A percentile compares a stretch with the other conserved stretches of the same genome.
These are phyloP conservation scores for Gymnocephalus cernua DNA, from an alignment of 2,113 vertebrate genomes.

Conservation along the genomic window DNA sequence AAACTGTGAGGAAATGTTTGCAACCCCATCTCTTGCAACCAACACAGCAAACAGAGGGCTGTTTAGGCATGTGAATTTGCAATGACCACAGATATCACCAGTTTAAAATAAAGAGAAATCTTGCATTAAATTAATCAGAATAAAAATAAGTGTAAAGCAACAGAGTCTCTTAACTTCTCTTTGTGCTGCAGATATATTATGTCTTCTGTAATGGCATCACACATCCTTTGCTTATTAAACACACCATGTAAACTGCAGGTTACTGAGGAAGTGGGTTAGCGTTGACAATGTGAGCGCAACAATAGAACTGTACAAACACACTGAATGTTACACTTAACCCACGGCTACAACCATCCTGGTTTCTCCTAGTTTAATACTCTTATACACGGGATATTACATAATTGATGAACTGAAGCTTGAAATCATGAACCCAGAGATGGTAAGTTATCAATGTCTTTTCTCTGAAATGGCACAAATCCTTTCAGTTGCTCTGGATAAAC, in stretches of 20 bases:
- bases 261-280: neutral
- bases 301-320: neutral
- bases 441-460: neutral
- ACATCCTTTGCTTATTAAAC: neutral
- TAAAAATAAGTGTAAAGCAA: neutral
- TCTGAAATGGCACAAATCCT: neutral
- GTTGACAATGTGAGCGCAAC: neutral
- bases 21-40: constrained; percentile 17
- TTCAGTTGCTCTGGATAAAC: constrained; percentile 8
- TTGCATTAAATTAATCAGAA: neutral
- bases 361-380: neutral
- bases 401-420: constrained; percentile 16
- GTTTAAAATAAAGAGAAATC: neutral
- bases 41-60: neutral
- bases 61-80: neutral
- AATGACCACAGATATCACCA: neutral
- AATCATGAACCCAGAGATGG: constrained; percentile 10
- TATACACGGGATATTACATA: neutral
- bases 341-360: neutral
- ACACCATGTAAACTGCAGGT: neutral
- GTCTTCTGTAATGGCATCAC: neutral
- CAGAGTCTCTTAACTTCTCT: neutral
- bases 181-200: neutral
- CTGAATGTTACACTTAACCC: neutral
- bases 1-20: neutral